phyloP scores from a whole-genome alignment of 2,797 vertebrate genomes.

The Chaetodon trifasciatus region DNA sequence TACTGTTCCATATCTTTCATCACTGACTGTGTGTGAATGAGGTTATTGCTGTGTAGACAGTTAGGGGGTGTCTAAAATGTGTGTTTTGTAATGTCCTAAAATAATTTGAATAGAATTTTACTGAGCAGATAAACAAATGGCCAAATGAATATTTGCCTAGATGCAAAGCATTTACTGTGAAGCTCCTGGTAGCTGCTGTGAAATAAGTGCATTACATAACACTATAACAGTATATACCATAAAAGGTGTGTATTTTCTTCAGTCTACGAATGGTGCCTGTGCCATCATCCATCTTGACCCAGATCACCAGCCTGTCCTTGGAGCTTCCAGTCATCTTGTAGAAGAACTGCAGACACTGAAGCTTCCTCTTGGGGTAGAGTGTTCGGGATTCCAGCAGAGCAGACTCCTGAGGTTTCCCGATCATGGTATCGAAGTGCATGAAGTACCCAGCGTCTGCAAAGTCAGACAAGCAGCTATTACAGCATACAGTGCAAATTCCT shows the following conservation, averaged over 20 bases:
- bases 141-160: not conserved
- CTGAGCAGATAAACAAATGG: slow-evolving; percentile 5
- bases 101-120: slow-evolving; percentile 39
- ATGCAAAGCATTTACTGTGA: slow-evolving; percentile 18
- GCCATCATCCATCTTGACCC: slow-evolving; percentile 89
- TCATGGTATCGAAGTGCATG: slow-evolving; percentile 88
- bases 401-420: slow-evolving; percentile 76
- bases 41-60: not conserved
- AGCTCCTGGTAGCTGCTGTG: not conserved
- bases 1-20: not conserved
- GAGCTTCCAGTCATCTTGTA: slow-evolving; percentile 90
- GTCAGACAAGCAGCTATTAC: not conserved
- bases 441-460: slow-evolving; percentile 88
- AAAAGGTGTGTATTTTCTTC: slow-evolving; percentile 88
- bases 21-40: not conserved
- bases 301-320: slow-evolving; percentile 88
- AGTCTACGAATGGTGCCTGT: slow-evolving; percentile 87
- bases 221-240: slow-evolving; percentile 79
- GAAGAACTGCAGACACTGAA: slow-evolving; percentile 95
- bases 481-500: not conserved
- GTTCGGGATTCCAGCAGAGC: slow-evolving; percentile 91
- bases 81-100: not conserved
- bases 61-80: not conserved
- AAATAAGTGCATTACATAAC: not conserved
- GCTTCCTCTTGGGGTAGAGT: slow-evolving; percentile 90